phyloP scores from a whole-genome alignment of 2,888 invertebrate genomes.

The Vanessa cardui region DNA sequence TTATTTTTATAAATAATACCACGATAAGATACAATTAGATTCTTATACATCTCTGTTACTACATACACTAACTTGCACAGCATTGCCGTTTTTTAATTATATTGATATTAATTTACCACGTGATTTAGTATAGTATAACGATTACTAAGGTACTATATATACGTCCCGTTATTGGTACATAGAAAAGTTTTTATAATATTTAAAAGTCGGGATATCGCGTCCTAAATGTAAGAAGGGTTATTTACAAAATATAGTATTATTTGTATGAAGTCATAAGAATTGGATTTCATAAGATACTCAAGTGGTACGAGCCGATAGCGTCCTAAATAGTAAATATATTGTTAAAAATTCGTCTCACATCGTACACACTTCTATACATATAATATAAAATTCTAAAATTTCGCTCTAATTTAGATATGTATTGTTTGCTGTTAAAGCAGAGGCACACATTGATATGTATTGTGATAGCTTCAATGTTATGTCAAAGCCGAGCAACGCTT shows the following conservation, averaged over 20 bases:
- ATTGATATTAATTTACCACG: conserved; percentile 22
- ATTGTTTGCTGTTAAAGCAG: conserved; percentile 77
- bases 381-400: conserved; percentile 76
- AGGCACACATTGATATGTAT: conserved; percentile 82
- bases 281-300: conserved; percentile 79
- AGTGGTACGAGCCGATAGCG: conserved; percentile 76
- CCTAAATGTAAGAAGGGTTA: conserved; percentile 69
- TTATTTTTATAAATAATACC: too few species aligned
- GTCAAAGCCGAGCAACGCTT: conserved; percentile 56
- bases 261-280: conserved; percentile 80
- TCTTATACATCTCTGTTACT: neutral
- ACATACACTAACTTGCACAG: conserved; percentile 27
- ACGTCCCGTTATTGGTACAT: conserved; percentile 53
- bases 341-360: conserved; percentile 74
- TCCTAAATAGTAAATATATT: conserved; percentile 75
- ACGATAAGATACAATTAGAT: neutral
- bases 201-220: conserved; percentile 54
- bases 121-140: conserved; percentile 17
- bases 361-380: conserved; percentile 63
- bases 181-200: conserved; percentile 51
- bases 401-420: conserved; percentile 77
- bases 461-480: conserved; percentile 52
- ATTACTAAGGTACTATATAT: conserved; percentile 33
- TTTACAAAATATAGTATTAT: conserved; percentile 76
- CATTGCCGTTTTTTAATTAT: conserved; percentile 31